Conservation (phyloP, 2,113 vertebrate genomes). For the Stegastes partitus region DNA sequence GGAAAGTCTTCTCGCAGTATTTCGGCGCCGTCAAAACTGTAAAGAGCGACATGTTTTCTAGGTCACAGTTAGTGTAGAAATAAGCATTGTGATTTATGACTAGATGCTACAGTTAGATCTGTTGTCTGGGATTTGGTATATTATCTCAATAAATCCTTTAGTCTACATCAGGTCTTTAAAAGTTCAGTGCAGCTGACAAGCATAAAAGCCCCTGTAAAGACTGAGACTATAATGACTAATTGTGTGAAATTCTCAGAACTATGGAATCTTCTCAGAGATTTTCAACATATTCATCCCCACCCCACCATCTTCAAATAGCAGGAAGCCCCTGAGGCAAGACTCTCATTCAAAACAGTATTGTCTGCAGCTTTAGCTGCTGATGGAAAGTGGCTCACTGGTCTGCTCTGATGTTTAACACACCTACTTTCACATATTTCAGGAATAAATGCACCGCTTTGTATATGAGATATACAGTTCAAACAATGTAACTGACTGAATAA, state of each 20-base stretch:
- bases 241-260: slow-evolving; percentile 9
- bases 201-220: background rate
- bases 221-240: background rate
- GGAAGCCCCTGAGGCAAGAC: slow-evolving; percentile 63
- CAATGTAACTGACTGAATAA: too few species aligned
- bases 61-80: background rate
- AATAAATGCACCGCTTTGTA: background rate
- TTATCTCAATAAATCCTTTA: background rate
- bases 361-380: slow-evolving; percentile 42
- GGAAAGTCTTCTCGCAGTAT: slow-evolving; percentile 49
- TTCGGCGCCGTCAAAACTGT: slow-evolving; percentile 18
- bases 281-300: slow-evolving; percentile 30
- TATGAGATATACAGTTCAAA: too few species aligned
- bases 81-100: background rate
- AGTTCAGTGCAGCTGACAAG: background rate
- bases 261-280: slow-evolving; percentile 23
- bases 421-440: slow-evolving; percentile 21
- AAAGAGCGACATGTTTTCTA: background rate
- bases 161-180: background rate
- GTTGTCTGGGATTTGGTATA: background rate
- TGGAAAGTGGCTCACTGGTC: slow-evolving; percentile 35
- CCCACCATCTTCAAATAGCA: slow-evolving; percentile 61
- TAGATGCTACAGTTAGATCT: too few species aligned
- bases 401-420: slow-evolving; percentile 31
- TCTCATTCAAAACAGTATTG: slow-evolving; percentile 59